Evolutionary conservation across 2,888 invertebrate genomes (phyloP).

Genomic region (Phyllotreta striolata): DNA sequence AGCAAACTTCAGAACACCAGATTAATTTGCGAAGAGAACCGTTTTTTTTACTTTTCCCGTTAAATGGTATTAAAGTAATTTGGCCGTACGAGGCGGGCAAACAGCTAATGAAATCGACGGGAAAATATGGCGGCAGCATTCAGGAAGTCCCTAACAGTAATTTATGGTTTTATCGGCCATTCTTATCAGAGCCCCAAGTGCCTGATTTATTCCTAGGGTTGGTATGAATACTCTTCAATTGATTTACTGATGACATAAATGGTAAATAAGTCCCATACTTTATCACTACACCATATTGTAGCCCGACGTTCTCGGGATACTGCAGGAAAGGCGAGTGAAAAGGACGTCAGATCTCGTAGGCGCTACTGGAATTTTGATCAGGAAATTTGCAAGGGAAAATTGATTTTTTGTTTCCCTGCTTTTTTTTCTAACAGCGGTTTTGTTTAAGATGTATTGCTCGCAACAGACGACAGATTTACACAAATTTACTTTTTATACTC

Average conservation of each 20-base stretch:
- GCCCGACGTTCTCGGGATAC: slow-evolving; percentile 6
- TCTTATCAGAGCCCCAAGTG: slow-evolving; percentile 40
- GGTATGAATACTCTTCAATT: slow-evolving; percentile 31
- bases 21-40: no score
- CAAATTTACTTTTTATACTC: no score
- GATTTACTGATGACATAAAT: slow-evolving; percentile 33
- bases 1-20: no score
- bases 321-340: background rate
- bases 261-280: slow-evolving; percentile 30
- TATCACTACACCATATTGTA: slow-evolving; percentile 29
- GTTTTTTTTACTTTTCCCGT: no score
- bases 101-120: slow-evolving; percentile 42
- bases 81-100: slow-evolving; percentile 16
- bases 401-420: slow-evolving; percentile 2
- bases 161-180: slow-evolving; percentile 45
- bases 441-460: no score
- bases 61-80: slow-evolving; percentile 16
- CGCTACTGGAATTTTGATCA: background rate
- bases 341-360: slow-evolving; percentile 4
- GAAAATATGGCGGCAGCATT: slow-evolving; percentile 41
- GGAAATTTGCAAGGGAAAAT: slow-evolving; percentile 8
- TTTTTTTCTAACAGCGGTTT: background rate
- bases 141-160: slow-evolving; percentile 41
- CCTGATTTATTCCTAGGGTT: slow-evolving; percentile 42
- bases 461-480: no score